Evolutionary conservation across 2,113 vertebrate genomes (phyloP).

Genomic region (Tupaia tana): DNA sequence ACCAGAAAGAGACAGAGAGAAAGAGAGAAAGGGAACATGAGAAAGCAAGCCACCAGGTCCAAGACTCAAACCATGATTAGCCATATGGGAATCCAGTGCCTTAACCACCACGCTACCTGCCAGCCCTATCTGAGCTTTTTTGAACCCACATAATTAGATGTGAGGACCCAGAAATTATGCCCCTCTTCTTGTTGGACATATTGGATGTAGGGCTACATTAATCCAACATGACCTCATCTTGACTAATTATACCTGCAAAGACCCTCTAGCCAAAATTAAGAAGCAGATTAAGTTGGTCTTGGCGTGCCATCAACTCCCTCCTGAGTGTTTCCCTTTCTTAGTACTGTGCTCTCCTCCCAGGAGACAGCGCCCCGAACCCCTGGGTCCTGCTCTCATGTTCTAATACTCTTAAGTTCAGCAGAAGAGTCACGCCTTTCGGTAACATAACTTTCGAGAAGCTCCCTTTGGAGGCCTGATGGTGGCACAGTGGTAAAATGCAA

Average conservation of each 20-base stretch:
- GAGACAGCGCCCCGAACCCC: not conserved
- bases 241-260: no score
- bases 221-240: no score
- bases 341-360: not conserved
- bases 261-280: not conserved
- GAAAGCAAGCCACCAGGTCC: no score
- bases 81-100: no score
- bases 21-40: no score
- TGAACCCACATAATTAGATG: not conserved
- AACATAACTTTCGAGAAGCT: not conserved
- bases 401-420: not conserved
- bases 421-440: not conserved
- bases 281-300: not conserved
- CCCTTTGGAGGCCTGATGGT: not conserved
- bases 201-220: no score
- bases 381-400: not conserved
- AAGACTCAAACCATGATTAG: no score
- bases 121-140: not conserved
- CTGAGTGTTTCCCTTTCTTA: not conserved
- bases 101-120: no score
- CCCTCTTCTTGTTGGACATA: no score
- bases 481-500: no score
- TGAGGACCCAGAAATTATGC: not conserved
- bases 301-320: not conserved
- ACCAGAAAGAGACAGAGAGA: no score